Evolutionary conservation across 2,888 invertebrate genomes (phyloP), one percentile per base, ranked within the genome.

Genomic region (Drosophila eohydei): DNA sequence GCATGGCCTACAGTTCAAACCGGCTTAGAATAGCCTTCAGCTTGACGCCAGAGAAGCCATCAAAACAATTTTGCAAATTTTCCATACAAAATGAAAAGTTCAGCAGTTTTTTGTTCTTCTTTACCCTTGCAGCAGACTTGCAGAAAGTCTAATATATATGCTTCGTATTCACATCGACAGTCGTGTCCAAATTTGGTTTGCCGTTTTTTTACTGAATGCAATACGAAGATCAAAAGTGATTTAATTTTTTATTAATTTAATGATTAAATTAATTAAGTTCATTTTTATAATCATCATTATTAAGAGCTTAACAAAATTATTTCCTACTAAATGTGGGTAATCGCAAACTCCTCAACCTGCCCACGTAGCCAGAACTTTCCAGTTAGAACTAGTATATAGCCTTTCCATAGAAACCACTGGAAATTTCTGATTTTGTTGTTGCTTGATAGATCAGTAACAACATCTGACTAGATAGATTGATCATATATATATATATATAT

Each of bases 1-100:
- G 7, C 8, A 11, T 59, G 61, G 68, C 56, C 68, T 56, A 26
- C n/a, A 48, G 16, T 36, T 71, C 66, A 60, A 60, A 54, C 40
- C 32, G 9, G 16, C 4, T 50, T 32, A 12, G 26, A 9, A 32
- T 54, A 60, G 43, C 41, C 21, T 44, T 36, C 38, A 30, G 48
- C 38, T 14, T 5, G 38, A 16, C 14, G 2, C 2, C n/a, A 9
- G 0, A 0, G 21, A 16, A 30, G 36, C 16, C 30, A 40, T 14
- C 36, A 8, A 28, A 28, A 28, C 14, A 26, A 44, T n/a, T 32
- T 34, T 58, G 48, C 16, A 58, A 58, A 58, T 48, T 48, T 58
- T 58, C 58, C 58, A 58, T 57, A 11, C 21, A 11, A n/a, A 44
- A n/a, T 34, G 26, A n/a, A 56, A 11, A 44, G 32, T n/a, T 44